Base-by-base conservation (phyloP, 2,113 vertebrate species). In the Anarrhichthys ocellatus region DNA sequence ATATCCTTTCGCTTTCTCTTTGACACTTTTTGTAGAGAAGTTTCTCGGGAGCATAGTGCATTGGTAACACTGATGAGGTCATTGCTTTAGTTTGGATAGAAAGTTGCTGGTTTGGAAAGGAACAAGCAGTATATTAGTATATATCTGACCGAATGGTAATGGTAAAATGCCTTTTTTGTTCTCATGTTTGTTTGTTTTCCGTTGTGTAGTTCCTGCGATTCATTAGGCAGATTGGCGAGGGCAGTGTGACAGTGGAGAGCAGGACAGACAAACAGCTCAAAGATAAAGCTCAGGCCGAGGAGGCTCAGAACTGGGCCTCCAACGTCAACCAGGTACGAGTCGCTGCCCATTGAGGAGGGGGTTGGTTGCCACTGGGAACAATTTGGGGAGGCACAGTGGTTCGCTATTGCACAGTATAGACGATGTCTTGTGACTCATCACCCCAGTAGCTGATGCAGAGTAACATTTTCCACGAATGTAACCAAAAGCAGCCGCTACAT, bases 201-300 rank as follows among this genome's bases (percentile, higher is more conserved):
- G 92, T 95, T 92, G 94, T 95, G 92, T 97, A 99, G 98, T 99
- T 99, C 97, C 96, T 99, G 97, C 97, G 95, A 93, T 99, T 99
- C 97, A 96, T 99, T 95, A 97, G 96, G 96, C 97, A 99, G 96
- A 98, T 99, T 97, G 97, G 98, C 95, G 98, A 99, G 96, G 98
- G 98, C 90, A 95, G 92, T 95, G 94, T 96, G 89, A 95, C 95
- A 94, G 95, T 96, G 94, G 95, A 96, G 89, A 95, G 92, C 95
- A 96, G 87, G 89, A 91, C 94, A 95, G 95, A 95, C 93, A 95
- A 93, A 94, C 92, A 92, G 91, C 92, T 93, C 90, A 94, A 92
- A 95, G 95, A 96, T 95, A 95, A 91, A 90, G 91, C 93, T 88
- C 96, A 96, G 95, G 96, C 97, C 94, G 83, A 84, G 88, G 96